Evolutionary conservation across 2,888 invertebrate species (phyloP), one percentile per base, ranked within the genome.

Genomic region (Parasteatoda lunata): DNA sequence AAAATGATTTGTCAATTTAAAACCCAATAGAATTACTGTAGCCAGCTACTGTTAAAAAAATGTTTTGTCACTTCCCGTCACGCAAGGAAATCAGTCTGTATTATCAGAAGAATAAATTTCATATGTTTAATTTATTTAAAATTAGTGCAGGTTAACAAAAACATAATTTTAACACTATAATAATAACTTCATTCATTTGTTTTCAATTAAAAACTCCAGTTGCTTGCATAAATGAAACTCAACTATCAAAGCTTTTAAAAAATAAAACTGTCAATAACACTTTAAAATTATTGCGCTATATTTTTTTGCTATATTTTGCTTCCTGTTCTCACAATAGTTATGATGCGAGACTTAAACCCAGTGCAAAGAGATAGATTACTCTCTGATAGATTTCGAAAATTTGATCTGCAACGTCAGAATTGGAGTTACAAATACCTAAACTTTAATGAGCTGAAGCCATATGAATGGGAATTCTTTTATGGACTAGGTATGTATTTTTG

Each of bases 341-440:
- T 73, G 52, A 15, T n/a, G n/a, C n/a, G 6, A 13, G 52, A 52
- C 15, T 5, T 81, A 48, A 75, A 81, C 49, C 66, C 75, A 52
- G 81, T 81, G 1, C 73, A 68, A 9, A 9, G n/a, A 54, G 75
- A 81, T 48, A 7, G 13, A 48, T 4, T 75, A 7, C 59, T 52
- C 48, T 68, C 54, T 4, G 75, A 68, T 0, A 59, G 9, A 48
- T 81, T 48, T 54, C 11, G 54, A 6, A 68, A 69, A 11, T 9
- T 45, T 47, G 70, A 81, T 30, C n/a, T 5, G 5, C 49, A 65
- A 8, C 49, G 81, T n/a, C 66, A 54, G 13, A 68, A 73, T 11
- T 81, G 81, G 81, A 75, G 73, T 68, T n/a, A 9, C 47, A 81
- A 69, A n/a, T 81, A 75, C 48, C 54, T 47, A 59, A 15, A 73